A percentile compares a stretch with the other conserved stretches of the same genome.
These are phyloP conservation scores for Antennarius maculatus DNA, from an alignment of 2,797 vertebrate species.

Conservation along the genomic window DNA sequence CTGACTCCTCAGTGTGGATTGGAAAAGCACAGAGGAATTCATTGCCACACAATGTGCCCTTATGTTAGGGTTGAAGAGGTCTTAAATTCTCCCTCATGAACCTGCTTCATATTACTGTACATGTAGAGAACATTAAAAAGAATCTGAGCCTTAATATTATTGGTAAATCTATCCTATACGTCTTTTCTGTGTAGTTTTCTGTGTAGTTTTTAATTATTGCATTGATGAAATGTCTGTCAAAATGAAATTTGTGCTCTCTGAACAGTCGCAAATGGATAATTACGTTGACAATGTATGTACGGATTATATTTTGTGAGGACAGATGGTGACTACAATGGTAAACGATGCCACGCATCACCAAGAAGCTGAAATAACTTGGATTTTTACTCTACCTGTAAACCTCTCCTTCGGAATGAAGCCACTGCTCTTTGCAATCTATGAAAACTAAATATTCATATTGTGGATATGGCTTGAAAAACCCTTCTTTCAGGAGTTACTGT, in stretches of 20 bases:
- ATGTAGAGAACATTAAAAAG: constrained; percentile 45
- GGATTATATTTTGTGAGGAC: too few relatives aligned
- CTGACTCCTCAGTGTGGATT: constrained; percentile 46
- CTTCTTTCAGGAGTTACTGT: constrained; percentile 7
- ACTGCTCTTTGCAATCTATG: neutral
- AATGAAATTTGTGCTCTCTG: constrained; percentile 1
- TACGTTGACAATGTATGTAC: neutral
- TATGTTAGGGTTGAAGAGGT: constrained; percentile 53
- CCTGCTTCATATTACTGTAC: constrained; percentile 35
- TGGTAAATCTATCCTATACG: neutral
- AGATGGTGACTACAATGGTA: constrained; percentile 8
- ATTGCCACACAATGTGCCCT: constrained; percentile 61
- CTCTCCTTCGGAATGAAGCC: neutral
- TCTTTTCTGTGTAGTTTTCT: constrained; percentile 10
- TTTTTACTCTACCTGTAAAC: constrained; percentile 4
- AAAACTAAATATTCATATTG: neutral
- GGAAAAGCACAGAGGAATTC: constrained; percentile 49
- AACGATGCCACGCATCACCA: constrained; percentile 15
- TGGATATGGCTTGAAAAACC: neutral
- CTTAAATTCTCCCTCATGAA: constrained; percentile 26
- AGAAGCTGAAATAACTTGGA: constrained; percentile 9
- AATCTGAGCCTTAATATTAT: constrained; percentile 15
- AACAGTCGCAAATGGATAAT: too few relatives aligned
- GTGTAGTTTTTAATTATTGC: neutral
- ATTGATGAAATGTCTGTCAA: constrained; percentile 3